Conservation (phyloP, 2,888 invertebrate species). For the Diplazon laetatorius region DNA sequence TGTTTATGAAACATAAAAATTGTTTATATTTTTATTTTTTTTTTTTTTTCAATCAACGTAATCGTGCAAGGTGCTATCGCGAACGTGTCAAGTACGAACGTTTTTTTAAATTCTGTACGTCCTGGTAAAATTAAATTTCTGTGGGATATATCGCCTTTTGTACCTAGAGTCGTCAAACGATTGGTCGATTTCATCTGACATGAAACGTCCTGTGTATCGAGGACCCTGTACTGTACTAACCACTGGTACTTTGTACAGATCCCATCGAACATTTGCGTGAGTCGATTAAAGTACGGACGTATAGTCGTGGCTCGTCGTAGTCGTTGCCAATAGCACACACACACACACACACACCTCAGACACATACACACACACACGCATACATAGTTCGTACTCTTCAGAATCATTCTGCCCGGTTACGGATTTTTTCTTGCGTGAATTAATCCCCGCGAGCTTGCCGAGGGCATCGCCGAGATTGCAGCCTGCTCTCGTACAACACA, state of each 20-base stretch:
- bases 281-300: constrained; percentile 29
- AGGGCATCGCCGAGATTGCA: constrained; percentile 28
- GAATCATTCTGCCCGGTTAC: constrained; percentile 58
- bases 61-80: too few species aligned
- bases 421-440: constrained; percentile 37
- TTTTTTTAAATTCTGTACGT: too few species aligned
- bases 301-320: constrained; percentile 3
- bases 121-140: too few species aligned
- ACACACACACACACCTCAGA: constrained; percentile 22
- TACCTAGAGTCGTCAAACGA: too few species aligned
- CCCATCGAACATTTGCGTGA: constrained; percentile 13
- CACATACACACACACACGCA: background rate
- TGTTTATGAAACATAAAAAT: too few species aligned
- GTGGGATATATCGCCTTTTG: too few species aligned
- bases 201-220: background rate
- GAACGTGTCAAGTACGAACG: too few species aligned
- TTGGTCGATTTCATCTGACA: background rate
- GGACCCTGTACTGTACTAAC: constrained; percentile 9
- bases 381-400: constrained; percentile 31
- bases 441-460: constrained; percentile 25
- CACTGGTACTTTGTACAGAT: constrained; percentile 2
- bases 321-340: constrained; percentile 10
- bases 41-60: too few species aligned
- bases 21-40: too few species aligned
- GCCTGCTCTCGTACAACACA: too few species aligned